A percentile compares a stretch with the other conserved stretches of the same genome.
phyloP scores from a whole-genome alignment of 2,797 vertebrate species.

The Danio aesculapii region DNA sequence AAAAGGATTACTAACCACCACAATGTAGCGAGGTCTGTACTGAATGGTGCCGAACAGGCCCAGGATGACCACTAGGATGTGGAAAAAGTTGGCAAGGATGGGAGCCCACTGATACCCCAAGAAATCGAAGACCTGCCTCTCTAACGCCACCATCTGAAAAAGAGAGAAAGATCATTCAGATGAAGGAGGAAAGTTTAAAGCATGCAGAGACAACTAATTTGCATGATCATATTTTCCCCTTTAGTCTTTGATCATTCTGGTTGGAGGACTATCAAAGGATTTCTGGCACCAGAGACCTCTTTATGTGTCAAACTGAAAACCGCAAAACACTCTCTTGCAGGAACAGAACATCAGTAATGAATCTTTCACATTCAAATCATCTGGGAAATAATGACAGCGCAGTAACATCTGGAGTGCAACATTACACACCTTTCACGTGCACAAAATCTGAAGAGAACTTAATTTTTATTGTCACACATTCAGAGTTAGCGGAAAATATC shows the following conservation, averaged over 20 bases:
- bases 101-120: constrained; percentile 94
- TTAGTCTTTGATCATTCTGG: constrained; percentile 7
- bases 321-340: not conserved
- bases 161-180: constrained; percentile 4
- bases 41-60: constrained; percentile 92
- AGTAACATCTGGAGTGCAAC: not conserved
- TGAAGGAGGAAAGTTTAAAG: not conserved
- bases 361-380: not conserved
- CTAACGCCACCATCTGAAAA: constrained; percentile 85
- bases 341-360: not conserved
- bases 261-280: constrained; percentile 9
- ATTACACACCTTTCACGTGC: constrained; percentile 2
- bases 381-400: not conserved
- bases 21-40: constrained; percentile 87
- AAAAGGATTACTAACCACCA: constrained; percentile 82
- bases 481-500: not conserved
- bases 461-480: not conserved
- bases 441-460: not conserved
- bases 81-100: constrained; percentile 92
- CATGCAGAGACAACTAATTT: not conserved
- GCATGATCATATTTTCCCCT: not conserved
- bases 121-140: constrained; percentile 93
- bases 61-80: constrained; percentile 89
- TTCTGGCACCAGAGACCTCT: not conserved
- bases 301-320: not conserved